Base-by-base conservation (phyloP, 2,797 vertebrate species). In the Manis crassicaudata region DNA sequence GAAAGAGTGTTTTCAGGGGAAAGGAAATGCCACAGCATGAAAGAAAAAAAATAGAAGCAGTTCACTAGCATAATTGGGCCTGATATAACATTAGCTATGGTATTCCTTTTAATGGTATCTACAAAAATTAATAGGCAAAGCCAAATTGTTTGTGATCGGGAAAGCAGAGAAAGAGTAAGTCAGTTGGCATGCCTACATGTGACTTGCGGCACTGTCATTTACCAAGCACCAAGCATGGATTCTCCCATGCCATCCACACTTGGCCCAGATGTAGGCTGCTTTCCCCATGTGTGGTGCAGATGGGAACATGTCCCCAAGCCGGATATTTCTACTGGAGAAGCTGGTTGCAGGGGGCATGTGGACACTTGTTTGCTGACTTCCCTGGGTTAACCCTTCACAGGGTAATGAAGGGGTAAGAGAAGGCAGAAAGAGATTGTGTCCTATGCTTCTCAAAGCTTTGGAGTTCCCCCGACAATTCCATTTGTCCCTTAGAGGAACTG, bases 1-100 rank as follows among this genome's bases (percentile, higher is more conserved):
- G 98, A 99, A 99, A 98, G 98, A 98, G 98, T 98, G 98, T 99
- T 99, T 99, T 98, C 98, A 98, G 98, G 98, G 98, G 98, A 98
- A 98, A 98, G 98, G 98, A 98, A 98, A 98, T 99, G 98, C 98
- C 98, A 98, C 98, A 98, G 98, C 98, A 98, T 98, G 98, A 98
- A 98, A 98, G 96, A 98, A 98, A 97, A 98, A 98, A 98, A 97
- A 97, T 92, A 98, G 98, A 98, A 98, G 98, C 98, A 96, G 97
- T 70, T 77, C 98, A 96, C 96, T 97, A 73, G 93, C 63, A 92
- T 98, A 98, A 99, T 99, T 98, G 98, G 98, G 97, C 96, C 98
- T 97, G 98, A 98, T 98, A 98, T 96, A 98, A 98, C 94, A 95
- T 98, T 97, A 97, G 98, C 95, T 97, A 97, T 92, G 96, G 96